Conservation (phyloP, 2,113 vertebrate genomes). For the Nothocercus julius region DNA sequence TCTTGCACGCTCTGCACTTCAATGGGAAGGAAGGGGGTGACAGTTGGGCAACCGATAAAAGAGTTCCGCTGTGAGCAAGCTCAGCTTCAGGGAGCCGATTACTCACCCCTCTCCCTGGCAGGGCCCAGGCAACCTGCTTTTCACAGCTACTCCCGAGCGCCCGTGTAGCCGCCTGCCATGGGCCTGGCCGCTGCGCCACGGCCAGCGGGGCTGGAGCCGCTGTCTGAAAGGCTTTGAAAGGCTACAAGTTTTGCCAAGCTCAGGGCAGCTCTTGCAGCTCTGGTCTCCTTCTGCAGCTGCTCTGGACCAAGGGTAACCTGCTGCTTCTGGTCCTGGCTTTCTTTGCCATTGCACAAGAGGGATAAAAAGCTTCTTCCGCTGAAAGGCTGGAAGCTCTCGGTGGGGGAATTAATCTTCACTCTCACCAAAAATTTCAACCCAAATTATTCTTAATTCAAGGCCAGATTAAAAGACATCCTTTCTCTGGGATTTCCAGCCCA, state of each 20-base stretch:
- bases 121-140: not conserved
- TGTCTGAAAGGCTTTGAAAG: not conserved
- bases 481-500: not conserved
- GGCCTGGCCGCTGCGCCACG: accelerated
- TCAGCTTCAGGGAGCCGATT: not conserved
- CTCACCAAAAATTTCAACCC: not conserved
- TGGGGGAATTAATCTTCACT: not conserved
- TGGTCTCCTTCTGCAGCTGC: not conserved
- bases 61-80: not conserved
- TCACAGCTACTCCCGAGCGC: not conserved
- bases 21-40: not conserved
- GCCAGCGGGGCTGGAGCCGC: not conserved
- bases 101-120: not conserved
- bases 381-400: not conserved
- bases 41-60: not conserved
- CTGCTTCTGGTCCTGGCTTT: not conserved
- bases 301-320: accelerated
- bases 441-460: not conserved
- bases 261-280: not conserved
- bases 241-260: not conserved
- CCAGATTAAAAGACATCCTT: not conserved
- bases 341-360: not conserved
- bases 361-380: not conserved
- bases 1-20: not conserved
- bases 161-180: not conserved